These are phyloP conservation scores for Sinopyrophorus schimmeli DNA, from an alignment of 2,888 invertebrate genomes.

Conservation along the genomic window DNA sequence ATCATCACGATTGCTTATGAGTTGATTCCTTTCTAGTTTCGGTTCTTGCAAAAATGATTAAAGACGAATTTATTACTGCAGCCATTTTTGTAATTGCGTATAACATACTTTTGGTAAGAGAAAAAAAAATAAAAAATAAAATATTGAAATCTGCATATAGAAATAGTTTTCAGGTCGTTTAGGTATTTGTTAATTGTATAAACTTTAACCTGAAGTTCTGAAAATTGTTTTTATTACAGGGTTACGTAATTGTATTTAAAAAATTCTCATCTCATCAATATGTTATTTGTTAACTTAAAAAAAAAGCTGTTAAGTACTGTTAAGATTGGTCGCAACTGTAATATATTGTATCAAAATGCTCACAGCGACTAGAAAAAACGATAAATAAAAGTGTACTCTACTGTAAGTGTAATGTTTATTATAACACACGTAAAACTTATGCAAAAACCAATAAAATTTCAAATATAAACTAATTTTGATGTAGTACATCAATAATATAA, in stretches of 20 bases:
- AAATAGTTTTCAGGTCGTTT: slow-evolving; percentile 36
- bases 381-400: slow-evolving; percentile 55
- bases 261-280: slow-evolving; percentile 56
- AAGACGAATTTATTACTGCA: not conserved
- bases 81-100: slow-evolving; percentile 6
- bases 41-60: not conserved
- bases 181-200: slow-evolving; percentile 36
- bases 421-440: slow-evolving; percentile 12
- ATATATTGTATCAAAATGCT: slow-evolving; percentile 57
- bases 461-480: too few species aligned
- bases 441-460: too few species aligned
- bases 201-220: slow-evolving; percentile 35
- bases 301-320: slow-evolving; percentile 57
- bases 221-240: slow-evolving; percentile 37
- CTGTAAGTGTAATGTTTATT: slow-evolving; percentile 38
- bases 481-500: too few species aligned
- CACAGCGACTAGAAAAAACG: slow-evolving; percentile 54
- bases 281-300: slow-evolving; percentile 58
- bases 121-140: too few species aligned
- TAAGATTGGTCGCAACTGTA: slow-evolving; percentile 57
- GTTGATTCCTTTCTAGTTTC: too few species aligned
- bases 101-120: slow-evolving; percentile 29
- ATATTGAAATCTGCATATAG: slow-evolving; percentile 27
- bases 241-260: slow-evolving; percentile 50
- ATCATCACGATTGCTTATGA: too few species aligned